Evolutionary conservation across 1,140 invertebrate species (phyloP), one percentile per base, ranked within the genome.

Genomic region (Mesaphorura yosii): DNA sequence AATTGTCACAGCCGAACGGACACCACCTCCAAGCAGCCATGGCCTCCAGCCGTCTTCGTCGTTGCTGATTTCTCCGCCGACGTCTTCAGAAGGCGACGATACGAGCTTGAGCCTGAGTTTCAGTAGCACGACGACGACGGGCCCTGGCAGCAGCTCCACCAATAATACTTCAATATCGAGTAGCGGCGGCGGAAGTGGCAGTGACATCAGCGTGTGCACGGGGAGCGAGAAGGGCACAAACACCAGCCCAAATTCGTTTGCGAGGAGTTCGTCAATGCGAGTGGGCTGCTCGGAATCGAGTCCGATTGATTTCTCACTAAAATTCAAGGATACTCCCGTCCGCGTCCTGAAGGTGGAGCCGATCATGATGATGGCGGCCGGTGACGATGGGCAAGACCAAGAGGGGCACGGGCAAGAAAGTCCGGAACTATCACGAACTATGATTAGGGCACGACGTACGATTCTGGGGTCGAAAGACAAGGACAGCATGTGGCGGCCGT

Each of bases 401-500:
- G n/a, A n/a, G n/a, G n/a, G n/a, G n/a, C n/a, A n/a, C n/a, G n/a
- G n/a, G n/a, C n/a, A n/a, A n/a, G n/a, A n/a, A n/a, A n/a, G n/a
- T n/a, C n/a, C n/a, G n/a, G n/a, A n/a, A n/a, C n/a, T n/a, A n/a
- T n/a, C n/a, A n/a, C n/a, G n/a, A n/a, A 3, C 20, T 3, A 37
- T 42, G 17, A 41, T 17, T 15, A 29, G 37, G 10, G 29, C 25
- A 20, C 41, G 25, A 3, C 27, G 45, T 23, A 22, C 51, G 7
- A 40, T 22, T 12, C 17, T 34, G 40, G 12, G 28, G 22, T 20
- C 31, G 37, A 27, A 28, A 19, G 48, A 46, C 15, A 62, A 62
- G 25, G 55, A 58, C 17, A 53, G 48, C 38, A 62, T 62, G 60
- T 62, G 60, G 60, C 29, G 59, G 27, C 59, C 59, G 0, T 62